A percentile compares a stretch with the other conserved stretches of the same genome.
phyloP scores from a whole-genome alignment of 1,140 invertebrate genomes.

The Lepidostoma basale region DNA sequence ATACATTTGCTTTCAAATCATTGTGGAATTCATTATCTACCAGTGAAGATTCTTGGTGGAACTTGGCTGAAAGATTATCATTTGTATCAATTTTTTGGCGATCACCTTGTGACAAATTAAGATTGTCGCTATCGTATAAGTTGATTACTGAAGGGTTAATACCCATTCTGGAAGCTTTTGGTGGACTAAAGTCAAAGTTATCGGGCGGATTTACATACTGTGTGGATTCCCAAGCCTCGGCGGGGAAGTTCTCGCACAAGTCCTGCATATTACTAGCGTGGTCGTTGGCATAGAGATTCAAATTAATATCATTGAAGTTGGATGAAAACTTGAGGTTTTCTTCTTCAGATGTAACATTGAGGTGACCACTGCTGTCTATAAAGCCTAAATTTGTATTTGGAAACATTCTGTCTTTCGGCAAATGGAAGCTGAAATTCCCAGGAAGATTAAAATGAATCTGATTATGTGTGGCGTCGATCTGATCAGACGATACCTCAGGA shows the following conservation, averaged over 20 bases:
- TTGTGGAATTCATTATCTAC: not conserved
- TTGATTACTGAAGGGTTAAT: not conserved
- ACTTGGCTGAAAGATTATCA: not conserved
- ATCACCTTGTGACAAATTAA: not conserved
- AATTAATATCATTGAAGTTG: conserved; percentile 59
- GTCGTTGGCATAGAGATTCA: conserved; percentile 36
- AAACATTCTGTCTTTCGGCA: conserved; percentile 2
- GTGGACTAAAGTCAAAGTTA: not conserved
- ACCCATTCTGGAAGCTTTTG: not conserved
- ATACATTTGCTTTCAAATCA: not conserved
- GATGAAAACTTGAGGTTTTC: conserved; percentile 60
- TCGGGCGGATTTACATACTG: conserved; percentile 26
- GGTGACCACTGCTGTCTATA: not conserved
- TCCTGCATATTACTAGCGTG: not conserved
- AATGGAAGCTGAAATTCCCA: conserved; percentile 6
- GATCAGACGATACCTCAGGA: not conserved
- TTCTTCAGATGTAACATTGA: conserved; percentile 49
- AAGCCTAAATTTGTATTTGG: not conserved
- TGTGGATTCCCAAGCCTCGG: conserved; percentile 24
- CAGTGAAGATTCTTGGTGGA: not conserved
- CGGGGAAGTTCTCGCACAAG: not conserved
- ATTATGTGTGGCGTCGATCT: not conserved
- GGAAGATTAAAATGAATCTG: conserved; percentile 17
- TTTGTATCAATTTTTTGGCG: no score
- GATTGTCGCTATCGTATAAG: not conserved